Evolutionary conservation across 2,888 invertebrate genomes (phyloP), one percentile per base, ranked within the genome.

Genomic region (Plusia festucae): DNA sequence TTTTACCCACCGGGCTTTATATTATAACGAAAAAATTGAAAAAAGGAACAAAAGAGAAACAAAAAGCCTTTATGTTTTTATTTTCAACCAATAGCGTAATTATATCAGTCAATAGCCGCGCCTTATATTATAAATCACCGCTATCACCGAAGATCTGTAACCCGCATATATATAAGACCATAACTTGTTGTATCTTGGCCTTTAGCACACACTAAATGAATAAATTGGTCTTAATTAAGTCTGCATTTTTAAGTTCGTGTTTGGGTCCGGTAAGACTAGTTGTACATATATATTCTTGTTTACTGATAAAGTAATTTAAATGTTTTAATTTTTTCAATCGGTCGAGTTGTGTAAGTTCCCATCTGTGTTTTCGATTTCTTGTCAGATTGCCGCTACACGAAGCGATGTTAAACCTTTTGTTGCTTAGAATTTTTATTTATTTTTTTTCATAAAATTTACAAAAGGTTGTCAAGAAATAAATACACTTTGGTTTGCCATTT

Each of bases 141-240:
- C 13, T 78, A 78, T 78, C 78, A 44, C 65, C 27, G 40, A 49
- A 57, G 73, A 87, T 88, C 85, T 85, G 84, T 82, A 81, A 82
- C 82, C 78, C 68, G 77, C 62, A 81, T 77, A 74, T 84, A 81
- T 77, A 74, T 84, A 86, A 80, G 82, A 79, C 82, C 76, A 83
- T 88, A 87, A 83, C 76, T 88, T 77, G 22, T 68, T 77, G 88
- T 88, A 88, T 90, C 88, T 85, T 57, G 60, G 58, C 56, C 63
- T 79, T 79, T 82, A 82, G 83, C 79, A 79, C 73, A 71, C 68
- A 70, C 20, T 81, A 73, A 85, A 79, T 76, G 77, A 78, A 73
- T 79, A 77, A 77, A 74, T 71, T 74, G 62, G 22, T 60, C 75
- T 77, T 86, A 84, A 86, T 85, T 81, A 85, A 81, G 72, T 68